Evolutionary conservation across 2,888 invertebrate genomes (phyloP), one percentile per base, ranked within the genome.

Genomic region (Campopleginae sp.): DNA sequence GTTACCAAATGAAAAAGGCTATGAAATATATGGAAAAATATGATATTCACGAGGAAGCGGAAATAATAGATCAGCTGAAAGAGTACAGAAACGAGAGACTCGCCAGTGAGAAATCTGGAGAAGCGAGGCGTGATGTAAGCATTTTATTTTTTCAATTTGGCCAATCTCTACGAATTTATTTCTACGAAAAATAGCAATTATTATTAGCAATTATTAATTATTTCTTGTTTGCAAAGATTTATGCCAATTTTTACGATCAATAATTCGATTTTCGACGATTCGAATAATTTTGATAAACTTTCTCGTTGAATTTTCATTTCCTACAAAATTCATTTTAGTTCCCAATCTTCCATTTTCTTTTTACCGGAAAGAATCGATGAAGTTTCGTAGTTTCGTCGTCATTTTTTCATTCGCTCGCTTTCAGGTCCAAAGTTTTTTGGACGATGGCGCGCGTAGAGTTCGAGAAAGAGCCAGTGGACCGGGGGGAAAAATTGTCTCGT

Each of bases 1-100:
- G 95, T 23, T 94, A 95, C 88, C 96, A 96, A 87, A 94, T 94
- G 79, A 92, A 94, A 3, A 95, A 94, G 89, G 94, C 94, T 0
- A 90, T 95, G 68, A 92, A 94, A 0, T 94, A 95, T 90, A 91
- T 96, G 65, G 94, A 94, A 89, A 77, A 80, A 23, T 68, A 31
- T 27, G 68, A 82, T 7, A 10, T 80, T 10, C 72, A 85, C 8
- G 82, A 80, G 1, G 85, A 85, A 27, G n/a, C 23, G 7, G 85
- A 80, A 0, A 85, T 85, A 51, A 68, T 68, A n/a, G 42, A 76
- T 0, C 66, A 85, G 27, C 19, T 85, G 51, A 33, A 74, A 63
- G 27, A 33, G 6, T 82, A 80, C 68, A 76, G 82, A 63, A 51
- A 85, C 0, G 66, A 72, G 42, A 80, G 85, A 68, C 38, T 10